Percentiles rank a stretch among this genome's conserved stretches.
Conservation (phyloP, 2,888 invertebrate species). For the Eristalinus aeneus region DNA sequence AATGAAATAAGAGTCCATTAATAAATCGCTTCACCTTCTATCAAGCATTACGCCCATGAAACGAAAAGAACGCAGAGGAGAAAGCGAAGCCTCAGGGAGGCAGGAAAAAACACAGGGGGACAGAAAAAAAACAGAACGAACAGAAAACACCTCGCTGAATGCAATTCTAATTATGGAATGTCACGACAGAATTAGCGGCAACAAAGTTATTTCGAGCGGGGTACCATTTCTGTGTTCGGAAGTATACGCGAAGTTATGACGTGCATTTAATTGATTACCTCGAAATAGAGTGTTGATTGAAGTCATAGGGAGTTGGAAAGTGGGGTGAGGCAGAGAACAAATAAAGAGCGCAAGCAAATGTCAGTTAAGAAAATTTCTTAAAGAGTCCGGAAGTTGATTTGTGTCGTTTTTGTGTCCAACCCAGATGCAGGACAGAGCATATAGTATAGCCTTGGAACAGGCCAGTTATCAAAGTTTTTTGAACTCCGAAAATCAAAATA, state of each 20-base stretch:
- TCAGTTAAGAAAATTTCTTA: no score
- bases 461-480: no score
- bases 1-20: conserved; percentile 60
- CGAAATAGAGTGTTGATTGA: not conserved
- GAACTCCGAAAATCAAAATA: no score
- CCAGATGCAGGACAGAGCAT: no score
- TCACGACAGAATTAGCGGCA: conserved; percentile 32
- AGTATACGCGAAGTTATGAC: conserved; percentile 35
- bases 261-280: not conserved
- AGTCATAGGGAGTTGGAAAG: not conserved
- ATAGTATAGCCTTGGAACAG: no score
- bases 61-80: not conserved
- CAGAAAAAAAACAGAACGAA: not conserved
- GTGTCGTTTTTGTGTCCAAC: no score
- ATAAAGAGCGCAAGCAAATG: no score
- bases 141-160: conserved; percentile 13
- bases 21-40: conserved; percentile 57
- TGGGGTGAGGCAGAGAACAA: no score
- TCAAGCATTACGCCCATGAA: conserved; percentile 43
- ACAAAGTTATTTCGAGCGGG: conserved; percentile 26
- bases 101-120: not conserved
- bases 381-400: no score
- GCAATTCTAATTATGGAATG: conserved; percentile 59
- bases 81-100: not conserved
- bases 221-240: not conserved